These are phyloP conservation scores for Bombus difficillimus DNA, from an alignment of 1,140 invertebrate genomes.

Conservation along the genomic window DNA sequence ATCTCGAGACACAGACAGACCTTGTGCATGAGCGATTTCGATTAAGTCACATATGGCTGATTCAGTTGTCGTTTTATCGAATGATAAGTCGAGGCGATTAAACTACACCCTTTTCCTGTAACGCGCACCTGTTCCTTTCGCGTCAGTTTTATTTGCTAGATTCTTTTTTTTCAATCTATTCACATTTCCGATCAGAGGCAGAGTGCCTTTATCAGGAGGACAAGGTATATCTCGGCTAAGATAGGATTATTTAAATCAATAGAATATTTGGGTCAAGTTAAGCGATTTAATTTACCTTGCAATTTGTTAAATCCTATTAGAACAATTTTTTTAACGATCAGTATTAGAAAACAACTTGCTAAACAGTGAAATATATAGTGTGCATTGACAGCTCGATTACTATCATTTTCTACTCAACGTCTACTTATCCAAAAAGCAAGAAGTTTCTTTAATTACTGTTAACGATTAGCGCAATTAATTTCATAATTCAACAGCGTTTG, in stretches of 20 bases:
- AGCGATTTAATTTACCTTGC: neutral
- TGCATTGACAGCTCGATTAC: too few relatives aligned
- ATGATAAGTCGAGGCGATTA: slow-evolving; percentile 70
- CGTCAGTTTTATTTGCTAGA: slow-evolving; percentile 42
- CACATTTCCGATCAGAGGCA: neutral
- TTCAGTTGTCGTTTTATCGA: slow-evolving; percentile 60
- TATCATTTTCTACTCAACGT: too few relatives aligned
- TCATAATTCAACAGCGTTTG: too few relatives aligned
- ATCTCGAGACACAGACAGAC: slow-evolving; percentile 54
- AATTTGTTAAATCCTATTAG: neutral
- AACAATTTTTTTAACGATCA: neutral
- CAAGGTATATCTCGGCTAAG: slow-evolving; percentile 4
- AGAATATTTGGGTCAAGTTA: neutral
- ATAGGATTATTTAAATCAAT: neutral
- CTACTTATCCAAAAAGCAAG: too few relatives aligned
- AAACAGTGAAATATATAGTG: too few relatives aligned
- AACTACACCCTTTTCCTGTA: slow-evolving; percentile 38
- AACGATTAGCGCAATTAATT: too few relatives aligned
- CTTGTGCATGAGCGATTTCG: slow-evolving; percentile 44
- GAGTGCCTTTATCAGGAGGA: neutral
- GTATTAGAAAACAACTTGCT: too few relatives aligned
- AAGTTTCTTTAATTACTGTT: too few relatives aligned
- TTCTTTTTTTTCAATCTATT: slow-evolving; percentile 7
- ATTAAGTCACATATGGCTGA: slow-evolving; percentile 62
- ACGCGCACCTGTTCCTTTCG: slow-evolving; percentile 60